Evolutionary conservation across 2,113 vertebrate species (phyloP).

Genomic region (Petromus typicus): DNA sequence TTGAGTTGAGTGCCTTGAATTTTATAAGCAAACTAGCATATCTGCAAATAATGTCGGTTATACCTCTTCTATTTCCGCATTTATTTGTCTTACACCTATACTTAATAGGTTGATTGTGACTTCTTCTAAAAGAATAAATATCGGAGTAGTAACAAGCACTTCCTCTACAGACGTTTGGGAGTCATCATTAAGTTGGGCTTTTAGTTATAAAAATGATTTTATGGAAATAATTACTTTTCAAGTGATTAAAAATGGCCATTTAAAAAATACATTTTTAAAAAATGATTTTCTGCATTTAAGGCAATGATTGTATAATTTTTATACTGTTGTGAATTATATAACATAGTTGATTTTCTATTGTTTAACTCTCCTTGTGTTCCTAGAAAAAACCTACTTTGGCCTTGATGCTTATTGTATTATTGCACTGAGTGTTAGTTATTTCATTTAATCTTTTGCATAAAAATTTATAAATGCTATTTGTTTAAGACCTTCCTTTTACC

Average conservation of each 20-base stretch:
- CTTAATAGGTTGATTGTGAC: background rate
- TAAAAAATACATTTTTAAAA: background rate
- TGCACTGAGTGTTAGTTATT: conserved; percentile 10
- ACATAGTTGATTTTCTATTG: conserved; percentile 6
- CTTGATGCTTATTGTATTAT: background rate
- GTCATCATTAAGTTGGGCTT: conserved; percentile 22
- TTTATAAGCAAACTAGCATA: conserved; percentile 35
- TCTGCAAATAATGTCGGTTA: conserved; percentile 34
- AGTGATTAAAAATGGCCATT: background rate
- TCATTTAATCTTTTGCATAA: conserved; percentile 13
- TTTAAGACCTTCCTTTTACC: background rate
- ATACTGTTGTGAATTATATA: background rate
- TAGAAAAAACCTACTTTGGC: conserved; percentile 11
- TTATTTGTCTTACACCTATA: background rate
- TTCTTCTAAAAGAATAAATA: background rate
- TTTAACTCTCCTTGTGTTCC: background rate
- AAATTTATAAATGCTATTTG: background rate
- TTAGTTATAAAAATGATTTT: background rate
- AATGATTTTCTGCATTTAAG: background rate
- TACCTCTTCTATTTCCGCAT: background rate
- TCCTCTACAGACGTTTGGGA: background rate
- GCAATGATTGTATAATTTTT: background rate
- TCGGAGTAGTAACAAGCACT: background rate
- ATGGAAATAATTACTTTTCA: conserved; percentile 10
- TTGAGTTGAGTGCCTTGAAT: conserved; percentile 31